A percentile compares a stretch with the other conserved stretches of the same genome.
phyloP scores from a whole-genome alignment of 2,888 invertebrate species.

The Sturmia bella region DNA sequence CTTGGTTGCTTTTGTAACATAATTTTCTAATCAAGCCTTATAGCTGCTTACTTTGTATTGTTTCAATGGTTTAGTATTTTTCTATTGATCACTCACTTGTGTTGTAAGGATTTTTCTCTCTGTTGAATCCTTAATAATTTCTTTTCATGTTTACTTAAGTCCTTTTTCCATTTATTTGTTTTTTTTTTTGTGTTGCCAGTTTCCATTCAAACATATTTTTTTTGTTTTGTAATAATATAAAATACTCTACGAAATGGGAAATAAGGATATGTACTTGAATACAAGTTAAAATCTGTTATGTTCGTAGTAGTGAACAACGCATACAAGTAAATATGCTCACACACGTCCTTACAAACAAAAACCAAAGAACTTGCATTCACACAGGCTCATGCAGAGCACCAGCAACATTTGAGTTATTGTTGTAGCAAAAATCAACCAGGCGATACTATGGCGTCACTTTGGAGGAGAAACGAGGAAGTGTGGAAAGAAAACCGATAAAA shows the following conservation, averaged over 20 bases:
- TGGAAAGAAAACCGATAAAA: no score
- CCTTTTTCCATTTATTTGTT: background rate
- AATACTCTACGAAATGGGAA: constrained; percentile 20
- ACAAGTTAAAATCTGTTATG: constrained; percentile 16
- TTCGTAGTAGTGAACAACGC: background rate
- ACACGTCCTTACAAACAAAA: background rate
- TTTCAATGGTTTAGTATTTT: background rate
- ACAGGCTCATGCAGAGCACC: background rate
- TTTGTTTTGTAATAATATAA: constrained; percentile 23
- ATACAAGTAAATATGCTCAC: background rate
- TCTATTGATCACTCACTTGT: constrained; percentile 21
- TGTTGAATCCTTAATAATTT: constrained; percentile 45
- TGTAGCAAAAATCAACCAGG: no score
- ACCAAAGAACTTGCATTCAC: background rate
- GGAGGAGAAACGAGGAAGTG: no score
- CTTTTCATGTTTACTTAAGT: constrained; percentile 29
- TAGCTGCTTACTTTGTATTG: background rate
- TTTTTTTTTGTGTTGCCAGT: background rate
- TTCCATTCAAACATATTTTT: constrained; percentile 7
- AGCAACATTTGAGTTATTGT: no score
- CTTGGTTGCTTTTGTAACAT: background rate
- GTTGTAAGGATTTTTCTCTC: constrained; percentile 37
- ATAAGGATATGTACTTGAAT: constrained; percentile 40
- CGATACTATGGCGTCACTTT: no score
- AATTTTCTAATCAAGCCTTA: constrained; percentile 13